A percentile compares a stretch with the other conserved stretches of the same genome.
Evolutionary conservation across 2,797 vertebrate species (phyloP).

Genomic region (Glossophaga mutica): DNA sequence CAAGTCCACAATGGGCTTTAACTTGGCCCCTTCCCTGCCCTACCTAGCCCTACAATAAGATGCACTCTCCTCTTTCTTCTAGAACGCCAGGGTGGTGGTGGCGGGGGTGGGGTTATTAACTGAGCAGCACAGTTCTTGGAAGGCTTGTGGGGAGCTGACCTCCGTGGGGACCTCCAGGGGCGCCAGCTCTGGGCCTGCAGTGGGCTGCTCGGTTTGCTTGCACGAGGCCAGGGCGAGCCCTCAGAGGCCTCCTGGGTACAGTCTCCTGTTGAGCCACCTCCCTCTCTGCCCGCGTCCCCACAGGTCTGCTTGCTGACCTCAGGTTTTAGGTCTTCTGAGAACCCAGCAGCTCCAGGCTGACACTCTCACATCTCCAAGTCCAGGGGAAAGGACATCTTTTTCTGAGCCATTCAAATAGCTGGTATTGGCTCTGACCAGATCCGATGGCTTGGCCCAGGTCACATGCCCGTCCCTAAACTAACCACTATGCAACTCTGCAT

Average conservation of each 20-base stretch:
- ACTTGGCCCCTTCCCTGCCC: neutral
- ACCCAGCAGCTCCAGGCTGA: neutral
- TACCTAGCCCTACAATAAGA: neutral
- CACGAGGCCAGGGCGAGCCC: neutral
- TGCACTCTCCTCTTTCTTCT: neutral
- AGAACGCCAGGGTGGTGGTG: neutral
- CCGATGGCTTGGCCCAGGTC: neutral
- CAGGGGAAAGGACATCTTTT: neutral
- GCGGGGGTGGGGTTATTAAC: neutral
- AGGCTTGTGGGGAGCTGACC: neutral
- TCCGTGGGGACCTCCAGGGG: neutral
- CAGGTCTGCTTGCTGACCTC: neutral
- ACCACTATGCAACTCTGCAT: neutral
- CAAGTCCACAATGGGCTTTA: neutral
- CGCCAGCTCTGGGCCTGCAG: neutral
- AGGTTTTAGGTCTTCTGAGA: neutral
- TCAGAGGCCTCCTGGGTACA: neutral
- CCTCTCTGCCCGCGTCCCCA: neutral
- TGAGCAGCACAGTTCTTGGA: neutral
- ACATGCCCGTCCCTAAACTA: neutral
- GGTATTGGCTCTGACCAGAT: neutral
- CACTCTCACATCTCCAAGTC: neutral
- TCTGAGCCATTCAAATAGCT: neutral
- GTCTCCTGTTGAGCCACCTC: neutral
- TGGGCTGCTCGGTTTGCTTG: neutral